Evolutionary conservation across 2,888 invertebrate species (phyloP), one percentile per base, ranked within the genome.

Genomic region (Amphipoea oculea): DNA sequence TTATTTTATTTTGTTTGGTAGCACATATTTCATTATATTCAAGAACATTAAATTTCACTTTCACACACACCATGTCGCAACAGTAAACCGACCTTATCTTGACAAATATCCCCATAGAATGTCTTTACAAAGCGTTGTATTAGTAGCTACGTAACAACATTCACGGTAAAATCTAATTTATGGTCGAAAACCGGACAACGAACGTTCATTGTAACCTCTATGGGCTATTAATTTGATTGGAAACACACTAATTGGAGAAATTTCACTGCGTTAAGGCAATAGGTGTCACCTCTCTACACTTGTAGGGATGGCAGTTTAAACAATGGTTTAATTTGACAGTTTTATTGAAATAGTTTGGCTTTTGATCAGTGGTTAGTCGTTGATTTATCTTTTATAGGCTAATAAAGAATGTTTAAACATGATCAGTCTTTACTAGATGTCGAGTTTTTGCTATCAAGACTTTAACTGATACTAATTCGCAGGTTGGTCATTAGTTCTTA

Each of bases 241-340:
- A 91, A 91, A 83, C 87, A 79, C 80, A 90, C 93, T 94, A 94
- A 94, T 94, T 94, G 91, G 93, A 90, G 91, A 92, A 90, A 91
- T 91, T 84, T 92, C 90, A 91, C 90, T 84, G 86, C 86, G 82
- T 86, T 90, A 90, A 89, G 74, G 86, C 85, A 87, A 86, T 76
- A 74, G 68, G 69, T 76, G 86, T 89, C 89, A 90, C 88, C 84
- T 86, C 78, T 71, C 81, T 81, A 81, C 78, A 73, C 63, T 76
- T 70, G 2, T 78, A 90, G 90, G 89, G 90, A 36, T 90, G 89
- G 51, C 85, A 73, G 40, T 17, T 77, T 12, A 2, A 29, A 76
- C 68, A 63, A 79, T 42, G 60, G 72, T 79, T 63, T 70, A 17
- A 67, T 73, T 85, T 85, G 77, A 74, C 65, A 72, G 81, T 62